Evolutionary conservation across 2,888 invertebrate species (phyloP), one percentile per base, ranked within the genome.

Genomic region (Temnothorax unifasciatus): DNA sequence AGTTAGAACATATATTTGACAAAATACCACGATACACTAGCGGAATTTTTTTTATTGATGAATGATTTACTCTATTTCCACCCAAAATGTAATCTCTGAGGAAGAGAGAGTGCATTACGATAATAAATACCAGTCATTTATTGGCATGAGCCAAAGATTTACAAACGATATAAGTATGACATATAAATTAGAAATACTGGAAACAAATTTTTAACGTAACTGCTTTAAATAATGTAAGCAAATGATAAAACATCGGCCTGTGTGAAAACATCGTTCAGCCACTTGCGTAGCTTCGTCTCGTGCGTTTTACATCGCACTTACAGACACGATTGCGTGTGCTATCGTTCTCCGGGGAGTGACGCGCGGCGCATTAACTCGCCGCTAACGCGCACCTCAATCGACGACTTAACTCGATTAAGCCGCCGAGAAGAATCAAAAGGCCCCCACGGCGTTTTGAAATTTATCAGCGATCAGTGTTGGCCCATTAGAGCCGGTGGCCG

Each of bases 381-480:
- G 59, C 69, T 69, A 57, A 69, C 69, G 71, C 71, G 86, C 86
- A 88, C 83, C 84, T 86, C 85, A 44, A 81, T 54, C 85, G 85
- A 47, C 76, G 61, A 85, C 69, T 84, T 89, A 82, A 77, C 69
- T 85, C 82, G 85, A 85, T 86, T 89, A 90, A 86, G 81, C 84
- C 79, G 54, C 86, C 86, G 88, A 82, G 86, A 82, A 85, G 86
- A 85, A 86, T 82, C 84, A 81, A 88, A 82, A 79, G 85, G 85
- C 64, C 83, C 84, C 88, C 90, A 82, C 57, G 88, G 87, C 89
- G 87, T 91, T 91, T 83, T 69, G 87, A 91, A 86, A 91, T 90
- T 91, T 91, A 91, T 91, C 91, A 88, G 25, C 86, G 90, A 91
- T 91, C 91, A 87, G 90, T 89, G 91, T 92, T 92, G 91, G 90